These are phyloP conservation scores for Bolborhynchus lineola DNA, from an alignment of 2,113 vertebrate genomes.

Conservation along the genomic window DNA sequence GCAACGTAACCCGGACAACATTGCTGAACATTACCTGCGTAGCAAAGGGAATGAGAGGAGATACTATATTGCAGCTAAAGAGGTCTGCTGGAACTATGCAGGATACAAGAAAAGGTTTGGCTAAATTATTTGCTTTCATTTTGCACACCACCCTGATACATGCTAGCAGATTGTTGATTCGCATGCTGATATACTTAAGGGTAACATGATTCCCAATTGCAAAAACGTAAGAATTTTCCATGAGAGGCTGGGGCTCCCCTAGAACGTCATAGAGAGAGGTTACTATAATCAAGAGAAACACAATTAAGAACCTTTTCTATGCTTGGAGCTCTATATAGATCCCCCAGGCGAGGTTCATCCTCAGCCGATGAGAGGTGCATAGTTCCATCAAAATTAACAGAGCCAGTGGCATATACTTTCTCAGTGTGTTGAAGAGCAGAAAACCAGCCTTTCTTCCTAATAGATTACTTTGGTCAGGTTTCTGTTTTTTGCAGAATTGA, in stretches of 20 bases:
- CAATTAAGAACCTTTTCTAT: not conserved
- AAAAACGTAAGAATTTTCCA: not conserved
- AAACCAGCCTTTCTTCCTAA: not conserved
- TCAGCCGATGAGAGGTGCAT: not conserved
- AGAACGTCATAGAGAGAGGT: not conserved
- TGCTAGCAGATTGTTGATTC: not conserved
- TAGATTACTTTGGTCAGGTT: not conserved
- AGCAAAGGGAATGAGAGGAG: slow-evolving; percentile 75
- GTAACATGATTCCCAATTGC: not conserved
- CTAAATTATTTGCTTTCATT: not conserved
- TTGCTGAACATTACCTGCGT: slow-evolving; percentile 79
- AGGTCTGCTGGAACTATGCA: slow-evolving; percentile 89
- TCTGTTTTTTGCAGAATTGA: not conserved
- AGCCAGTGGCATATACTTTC: not conserved
- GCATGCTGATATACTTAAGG: not conserved
- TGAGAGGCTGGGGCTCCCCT: not conserved
- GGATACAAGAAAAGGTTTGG: slow-evolving; percentile 77
- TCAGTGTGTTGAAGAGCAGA: not conserved
- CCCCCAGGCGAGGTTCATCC: not conserved
- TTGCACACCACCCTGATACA: not conserved
- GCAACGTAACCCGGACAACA: slow-evolving; percentile 73
- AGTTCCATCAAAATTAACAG: not conserved
- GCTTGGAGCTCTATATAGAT: not conserved
- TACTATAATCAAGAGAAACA: not conserved
- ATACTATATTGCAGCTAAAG: slow-evolving; percentile 90